These are phyloP conservation scores for Bugula neritina DNA, from an alignment of 2,888 invertebrate genomes.

Conservation along the genomic window DNA sequence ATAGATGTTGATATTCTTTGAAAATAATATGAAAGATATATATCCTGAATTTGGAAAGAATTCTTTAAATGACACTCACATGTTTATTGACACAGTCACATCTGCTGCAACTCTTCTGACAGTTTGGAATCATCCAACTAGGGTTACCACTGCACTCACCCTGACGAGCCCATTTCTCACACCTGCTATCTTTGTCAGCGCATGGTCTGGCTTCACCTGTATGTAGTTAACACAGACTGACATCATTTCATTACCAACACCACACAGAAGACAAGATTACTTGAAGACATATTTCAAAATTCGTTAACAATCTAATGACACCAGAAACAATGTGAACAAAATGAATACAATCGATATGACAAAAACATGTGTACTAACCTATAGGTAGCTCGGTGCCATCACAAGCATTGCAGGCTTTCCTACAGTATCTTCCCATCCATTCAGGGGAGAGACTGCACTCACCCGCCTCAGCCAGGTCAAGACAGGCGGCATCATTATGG, in stretches of 20 bases:
- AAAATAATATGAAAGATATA: too few relatives aligned
- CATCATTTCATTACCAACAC: too few relatives aligned
- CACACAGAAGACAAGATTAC: too few relatives aligned
- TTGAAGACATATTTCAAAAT: too few relatives aligned
- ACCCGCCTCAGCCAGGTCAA: conserved; percentile 23
- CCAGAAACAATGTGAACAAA: too few relatives aligned
- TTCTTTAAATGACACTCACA: too few relatives aligned
- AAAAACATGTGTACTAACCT: conserved; percentile 12
- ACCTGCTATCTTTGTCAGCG: not conserved
- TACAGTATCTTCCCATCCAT: conserved; percentile 28
- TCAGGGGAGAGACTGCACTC: conserved; percentile 28
- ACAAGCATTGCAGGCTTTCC: conserved; percentile 24
- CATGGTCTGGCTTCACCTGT: conserved; percentile 18
- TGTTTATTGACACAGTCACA: conserved; percentile 24
- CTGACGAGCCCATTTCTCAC: not conserved
- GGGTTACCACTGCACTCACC: conserved; percentile 26
- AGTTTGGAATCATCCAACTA: conserved; percentile 26
- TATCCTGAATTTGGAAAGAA: too few relatives aligned
- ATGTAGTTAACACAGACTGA: too few relatives aligned
- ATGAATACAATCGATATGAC: too few relatives aligned
- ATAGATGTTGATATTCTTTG: too few relatives aligned
- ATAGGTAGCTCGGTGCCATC: conserved; percentile 4
- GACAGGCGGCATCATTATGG: conserved; percentile 25
- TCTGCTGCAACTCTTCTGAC: conserved; percentile 25
- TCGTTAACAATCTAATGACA: too few relatives aligned